Evolutionary conservation across 2,797 vertebrate genomes (phyloP).

Genomic region (Danionella dracula): DNA sequence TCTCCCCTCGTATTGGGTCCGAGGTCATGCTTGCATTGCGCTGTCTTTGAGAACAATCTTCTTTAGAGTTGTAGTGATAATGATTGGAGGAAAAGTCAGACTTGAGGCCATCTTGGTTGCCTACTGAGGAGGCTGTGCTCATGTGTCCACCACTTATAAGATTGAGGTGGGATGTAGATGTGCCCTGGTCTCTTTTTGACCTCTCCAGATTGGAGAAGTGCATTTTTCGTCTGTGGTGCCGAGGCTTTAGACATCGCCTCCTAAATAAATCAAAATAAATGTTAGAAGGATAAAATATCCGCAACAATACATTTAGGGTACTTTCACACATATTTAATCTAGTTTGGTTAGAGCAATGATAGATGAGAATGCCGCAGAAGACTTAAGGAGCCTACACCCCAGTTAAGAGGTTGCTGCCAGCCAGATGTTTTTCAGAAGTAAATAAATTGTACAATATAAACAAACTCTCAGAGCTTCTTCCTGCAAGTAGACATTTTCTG

Average conservation of each 20-base stretch:
- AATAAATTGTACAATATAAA: too few species aligned
- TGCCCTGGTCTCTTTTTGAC: constrained; percentile 76
- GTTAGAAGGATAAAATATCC: too few species aligned
- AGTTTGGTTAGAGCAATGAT: too few species aligned
- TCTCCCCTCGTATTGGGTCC: constrained; percentile 54
- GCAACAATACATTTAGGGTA: too few species aligned
- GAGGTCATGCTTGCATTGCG: constrained; percentile 48
- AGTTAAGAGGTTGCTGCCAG: too few species aligned
- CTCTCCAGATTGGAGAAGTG: constrained; percentile 66
- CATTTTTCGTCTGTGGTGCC: constrained; percentile 72
- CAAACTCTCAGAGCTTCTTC: too few species aligned
- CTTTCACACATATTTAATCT: too few species aligned
- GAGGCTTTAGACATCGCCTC: constrained; percentile 77
- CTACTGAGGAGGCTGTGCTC: constrained; percentile 64
- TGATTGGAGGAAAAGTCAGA: constrained; percentile 65
- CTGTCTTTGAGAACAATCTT: constrained; percentile 61
- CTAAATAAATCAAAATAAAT: constrained; percentile 48
- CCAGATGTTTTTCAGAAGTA: too few species aligned
- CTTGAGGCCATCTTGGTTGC: constrained; percentile 68
- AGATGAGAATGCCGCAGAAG: too few species aligned
- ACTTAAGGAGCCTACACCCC: too few species aligned
- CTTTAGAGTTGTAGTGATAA: constrained; percentile 61
- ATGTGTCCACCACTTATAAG: constrained; percentile 75
- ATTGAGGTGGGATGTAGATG: constrained; percentile 79
- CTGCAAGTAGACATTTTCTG: too few species aligned